Conservation (phyloP, 2,888 invertebrate species). For the Mermis nigrescens region DNA sequence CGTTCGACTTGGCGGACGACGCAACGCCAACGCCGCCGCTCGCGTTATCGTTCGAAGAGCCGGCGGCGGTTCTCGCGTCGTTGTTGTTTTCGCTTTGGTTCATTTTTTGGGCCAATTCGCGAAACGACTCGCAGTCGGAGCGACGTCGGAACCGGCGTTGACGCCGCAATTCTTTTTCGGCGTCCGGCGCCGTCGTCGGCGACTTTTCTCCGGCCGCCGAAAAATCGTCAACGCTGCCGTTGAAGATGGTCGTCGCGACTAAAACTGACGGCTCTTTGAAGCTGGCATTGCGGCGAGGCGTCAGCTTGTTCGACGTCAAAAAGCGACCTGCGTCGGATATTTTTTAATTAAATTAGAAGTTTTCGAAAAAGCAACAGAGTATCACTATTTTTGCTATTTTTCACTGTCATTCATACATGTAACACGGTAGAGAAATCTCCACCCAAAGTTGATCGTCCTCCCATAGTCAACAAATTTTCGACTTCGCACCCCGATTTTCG, state of each 20-base stretch:
- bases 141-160: slow-evolving; percentile 8
- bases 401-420: no score
- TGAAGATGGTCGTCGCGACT: not conserved
- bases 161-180: slow-evolving; percentile 7
- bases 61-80: not conserved
- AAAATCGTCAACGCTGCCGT: not conserved
- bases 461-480: no score
- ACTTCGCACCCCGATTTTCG: no score
- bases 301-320: not conserved
- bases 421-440: no score
- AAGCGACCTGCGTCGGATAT: not conserved
- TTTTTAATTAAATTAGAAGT: not conserved
- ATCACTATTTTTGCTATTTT: not conserved
- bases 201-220: not conserved
- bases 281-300: not conserved
- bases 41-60: no score
- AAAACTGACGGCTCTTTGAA: not conserved
- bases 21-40: no score
- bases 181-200: not conserved
- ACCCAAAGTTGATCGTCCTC: no score
- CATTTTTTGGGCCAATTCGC: slow-evolving; percentile 8
- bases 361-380: not conserved
- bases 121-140: slow-evolving; percentile 12
- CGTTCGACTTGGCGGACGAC: no score
- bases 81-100: not conserved